Percentiles rank a stretch among this genome's conserved stretches.
These are phyloP conservation scores for Lutjanus erythropterus DNA, from an alignment of 2,113 vertebrate genomes.

Conservation along the genomic window DNA sequence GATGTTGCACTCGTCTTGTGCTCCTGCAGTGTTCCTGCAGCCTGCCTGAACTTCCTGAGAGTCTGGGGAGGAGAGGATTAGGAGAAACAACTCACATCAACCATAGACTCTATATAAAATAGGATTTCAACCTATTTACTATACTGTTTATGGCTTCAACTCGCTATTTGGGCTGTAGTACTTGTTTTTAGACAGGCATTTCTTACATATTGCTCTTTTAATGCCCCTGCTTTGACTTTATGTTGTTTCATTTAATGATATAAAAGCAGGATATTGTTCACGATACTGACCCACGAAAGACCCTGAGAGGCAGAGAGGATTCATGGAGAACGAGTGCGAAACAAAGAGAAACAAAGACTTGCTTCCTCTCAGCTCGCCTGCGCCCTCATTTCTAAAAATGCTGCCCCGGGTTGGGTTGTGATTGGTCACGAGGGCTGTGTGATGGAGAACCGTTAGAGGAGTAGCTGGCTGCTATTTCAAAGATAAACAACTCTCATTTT, in stretches of 20 bases:
- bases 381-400: conserved; percentile 72
- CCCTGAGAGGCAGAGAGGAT: background rate
- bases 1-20: too few species aligned
- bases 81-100: too few species aligned
- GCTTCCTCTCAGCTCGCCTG: conserved; percentile 51
- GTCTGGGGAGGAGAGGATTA: too few species aligned
- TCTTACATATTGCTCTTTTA: too few species aligned
- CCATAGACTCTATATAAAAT: too few species aligned
- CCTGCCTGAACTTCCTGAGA: too few species aligned
- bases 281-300: conserved; percentile 14
- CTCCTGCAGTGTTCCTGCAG: too few species aligned
- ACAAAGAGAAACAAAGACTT: conserved; percentile 50
- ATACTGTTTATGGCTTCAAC: too few species aligned
- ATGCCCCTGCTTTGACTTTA: background rate
- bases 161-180: too few species aligned
- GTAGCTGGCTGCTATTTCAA: conserved; percentile 75
- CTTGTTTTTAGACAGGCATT: too few species aligned
- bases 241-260: conserved; percentile 9
- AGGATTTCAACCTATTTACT: too few species aligned
- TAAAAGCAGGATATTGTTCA: background rate
- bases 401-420: conserved; percentile 51
- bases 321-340: conserved; percentile 5
- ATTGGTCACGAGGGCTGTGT: conserved; percentile 71
- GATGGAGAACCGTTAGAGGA: conserved; percentile 59
- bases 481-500: conserved; percentile 75